These are phyloP conservation scores for Acanthacorydalis orientalis DNA, from an alignment of 2,888 invertebrate species.

Conservation along the genomic window DNA sequence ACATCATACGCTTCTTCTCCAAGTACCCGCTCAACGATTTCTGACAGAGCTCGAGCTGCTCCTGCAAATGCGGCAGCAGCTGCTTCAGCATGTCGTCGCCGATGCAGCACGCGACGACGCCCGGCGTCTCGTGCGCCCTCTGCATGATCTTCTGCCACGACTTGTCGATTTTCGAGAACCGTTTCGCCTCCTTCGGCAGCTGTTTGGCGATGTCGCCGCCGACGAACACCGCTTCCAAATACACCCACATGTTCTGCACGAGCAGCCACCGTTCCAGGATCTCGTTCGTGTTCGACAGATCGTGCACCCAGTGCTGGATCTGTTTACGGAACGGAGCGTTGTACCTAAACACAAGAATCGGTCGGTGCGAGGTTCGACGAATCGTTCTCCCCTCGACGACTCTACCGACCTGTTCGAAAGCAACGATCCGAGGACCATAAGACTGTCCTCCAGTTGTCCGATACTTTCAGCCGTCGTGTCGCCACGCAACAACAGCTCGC, in stretches of 20 bases:
- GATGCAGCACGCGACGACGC: constrained; percentile 90
- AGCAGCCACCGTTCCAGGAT: constrained; percentile 90
- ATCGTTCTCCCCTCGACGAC: neutral
- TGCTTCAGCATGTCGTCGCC: constrained; percentile 88
- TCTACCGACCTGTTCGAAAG: constrained; percentile 61
- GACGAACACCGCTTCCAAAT: constrained; percentile 92
- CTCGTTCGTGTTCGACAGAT: constrained; percentile 89
- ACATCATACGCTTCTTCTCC: constrained; percentile 83
- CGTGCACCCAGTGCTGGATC: constrained; percentile 89
- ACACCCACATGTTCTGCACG: constrained; percentile 98
- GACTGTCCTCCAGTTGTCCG: constrained; percentile 83
- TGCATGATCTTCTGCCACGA: constrained; percentile 99
- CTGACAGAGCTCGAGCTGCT: constrained; percentile 91
- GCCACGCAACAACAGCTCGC: constrained; percentile 77
- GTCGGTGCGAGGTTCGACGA: no score
- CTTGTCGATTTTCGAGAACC: constrained; percentile 93
- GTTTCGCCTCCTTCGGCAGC: constrained; percentile 82
- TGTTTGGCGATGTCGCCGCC: constrained; percentile 99
- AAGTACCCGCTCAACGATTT: constrained; percentile 90
- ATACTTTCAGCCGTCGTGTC: constrained; percentile 93
- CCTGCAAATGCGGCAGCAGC: constrained; percentile 83
- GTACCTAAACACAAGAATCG: constrained; percentile 39
- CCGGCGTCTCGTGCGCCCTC: constrained; percentile 88
- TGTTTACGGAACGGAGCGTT: constrained; percentile 94
- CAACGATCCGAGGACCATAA: constrained; percentile 90